These are phyloP conservation scores for Dysdera silvatica DNA, from an alignment of 1,140 invertebrate genomes.

Conservation along the genomic window DNA sequence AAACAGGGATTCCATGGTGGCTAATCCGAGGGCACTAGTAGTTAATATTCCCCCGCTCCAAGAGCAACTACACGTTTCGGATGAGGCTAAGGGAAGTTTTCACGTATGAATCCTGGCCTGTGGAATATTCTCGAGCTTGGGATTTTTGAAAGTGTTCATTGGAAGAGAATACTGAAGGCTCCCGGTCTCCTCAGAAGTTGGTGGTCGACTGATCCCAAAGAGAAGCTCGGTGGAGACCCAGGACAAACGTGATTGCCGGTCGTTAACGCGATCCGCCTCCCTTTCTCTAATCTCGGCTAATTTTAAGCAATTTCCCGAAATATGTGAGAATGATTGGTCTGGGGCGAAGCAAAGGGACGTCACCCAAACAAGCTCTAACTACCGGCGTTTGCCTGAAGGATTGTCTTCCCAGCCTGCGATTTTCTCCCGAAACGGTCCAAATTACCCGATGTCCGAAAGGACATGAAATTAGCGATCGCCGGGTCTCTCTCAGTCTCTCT, in stretches of 20 bases:
- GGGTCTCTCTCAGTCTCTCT: slow-evolving; percentile 7
- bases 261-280: slow-evolving; percentile 20
- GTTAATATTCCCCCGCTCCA: too few species aligned
- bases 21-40: too few species aligned
- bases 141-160: too few species aligned
- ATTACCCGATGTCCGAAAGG: slow-evolving; percentile 28
- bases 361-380: slow-evolving; percentile 27
- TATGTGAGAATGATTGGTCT: slow-evolving; percentile 28
- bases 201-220: slow-evolving; percentile 15
- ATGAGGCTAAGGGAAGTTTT: too few species aligned
- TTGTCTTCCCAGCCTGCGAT: slow-evolving; percentile 13
- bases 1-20: too few species aligned
- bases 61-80: too few species aligned
- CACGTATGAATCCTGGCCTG: too few species aligned
- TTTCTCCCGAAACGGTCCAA: slow-evolving; percentile 13
- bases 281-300: slow-evolving; percentile 23
- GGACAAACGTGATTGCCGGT: slow-evolving; percentile 20
- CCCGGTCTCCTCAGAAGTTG: background rate
- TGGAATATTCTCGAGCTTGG: too few species aligned
- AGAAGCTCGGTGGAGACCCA: background rate
- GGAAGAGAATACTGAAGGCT: too few species aligned
- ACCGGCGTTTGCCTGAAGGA: slow-evolving; percentile 17
- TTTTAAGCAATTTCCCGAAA: slow-evolving; percentile 28
- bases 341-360: slow-evolving; percentile 11
- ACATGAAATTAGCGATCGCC: slow-evolving; percentile 23